A percentile compares a stretch with the other conserved stretches of the same genome.
phyloP scores from a whole-genome alignment of 2,113 vertebrate species.

The Donacobius atricapilla region DNA sequence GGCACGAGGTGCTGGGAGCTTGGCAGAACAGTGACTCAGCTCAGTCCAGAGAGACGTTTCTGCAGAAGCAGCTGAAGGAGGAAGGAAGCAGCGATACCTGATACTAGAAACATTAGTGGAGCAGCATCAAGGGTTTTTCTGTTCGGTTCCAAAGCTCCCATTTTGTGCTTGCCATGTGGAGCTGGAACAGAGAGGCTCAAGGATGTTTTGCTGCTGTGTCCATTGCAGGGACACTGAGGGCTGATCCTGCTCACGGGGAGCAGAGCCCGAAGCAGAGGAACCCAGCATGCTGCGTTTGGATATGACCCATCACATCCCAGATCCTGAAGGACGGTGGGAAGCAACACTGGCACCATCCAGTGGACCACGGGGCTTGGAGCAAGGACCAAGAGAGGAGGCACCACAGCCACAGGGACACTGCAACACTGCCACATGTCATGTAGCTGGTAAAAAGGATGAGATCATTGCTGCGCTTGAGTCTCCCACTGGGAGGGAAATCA shows the following conservation, averaged over 20 bases:
- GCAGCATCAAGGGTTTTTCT: background rate
- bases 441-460: background rate
- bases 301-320: background rate
- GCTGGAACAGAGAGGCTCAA: background rate
- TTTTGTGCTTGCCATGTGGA: fast-evolving
- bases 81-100: conserved; percentile 24
- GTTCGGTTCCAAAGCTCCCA: background rate
- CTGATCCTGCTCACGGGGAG: background rate
- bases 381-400: background rate
- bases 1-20: background rate
- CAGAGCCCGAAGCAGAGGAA: background rate
- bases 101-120: background rate
- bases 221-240: fast-evolving
- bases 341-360: background rate
- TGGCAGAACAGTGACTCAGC: background rate
- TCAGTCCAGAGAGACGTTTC: background rate
- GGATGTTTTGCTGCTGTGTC: background rate
- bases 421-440: fast-evolving
- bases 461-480: background rate
- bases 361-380: fast-evolving
- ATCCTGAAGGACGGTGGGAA: background rate
- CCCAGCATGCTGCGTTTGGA: background rate
- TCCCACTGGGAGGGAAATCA: background rate
- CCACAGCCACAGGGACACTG: fast-evolving
- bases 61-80: conserved; percentile 7